Evolutionary conservation across 1,140 invertebrate genomes (phyloP), one percentile per base, ranked within the genome.

Genomic region (Heliconius hermathena): DNA sequence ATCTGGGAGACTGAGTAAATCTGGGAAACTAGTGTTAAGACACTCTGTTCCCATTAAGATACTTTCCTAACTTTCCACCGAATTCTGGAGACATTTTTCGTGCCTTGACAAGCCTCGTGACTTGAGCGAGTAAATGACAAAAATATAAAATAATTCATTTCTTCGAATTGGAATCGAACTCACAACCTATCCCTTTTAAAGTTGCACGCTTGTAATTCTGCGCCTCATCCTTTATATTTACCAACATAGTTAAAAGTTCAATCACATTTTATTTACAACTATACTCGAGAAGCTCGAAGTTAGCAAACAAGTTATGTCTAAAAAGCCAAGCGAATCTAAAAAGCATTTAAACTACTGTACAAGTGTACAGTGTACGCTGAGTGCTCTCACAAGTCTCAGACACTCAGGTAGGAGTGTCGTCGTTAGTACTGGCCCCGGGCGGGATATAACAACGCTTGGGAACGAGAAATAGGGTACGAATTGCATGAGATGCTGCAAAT

Each of bases 391-490:
- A 20, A 52, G 49, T 52, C 49, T 52, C 60, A 29, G 60, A 82
- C 77, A 82, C 79, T 84, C 81, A 73, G 73, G 76, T 60, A 78
- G 46, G 80, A 79, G 79, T 79, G 79, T 80, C 80, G 79, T 84
- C 83, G 83, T 84, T 84, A 84, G 83, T 75, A 60, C 83, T 70
- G 41, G 77, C 83, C 83, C 66, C 73, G 71, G 83, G 83, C 78
- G 66, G 70, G 78, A 75, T 79, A 79, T 79, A 57, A 84, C 79
- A 81, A 82, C 49, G 78, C 60, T 29, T 77, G 77, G 26, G 22
- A 22, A 54, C 16, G 16, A 66, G 60, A 66, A 66, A 66, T 66
- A 29, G 60, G 60, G 60, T 66, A 66, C 20, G 60, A 66, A 66
- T 26, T 66, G 22, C 60, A 26, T 66, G 22, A 52, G 18, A 29